Evolutionary conservation across 2,888 invertebrate genomes (phyloP).

Genomic region (Dione juno): DNA sequence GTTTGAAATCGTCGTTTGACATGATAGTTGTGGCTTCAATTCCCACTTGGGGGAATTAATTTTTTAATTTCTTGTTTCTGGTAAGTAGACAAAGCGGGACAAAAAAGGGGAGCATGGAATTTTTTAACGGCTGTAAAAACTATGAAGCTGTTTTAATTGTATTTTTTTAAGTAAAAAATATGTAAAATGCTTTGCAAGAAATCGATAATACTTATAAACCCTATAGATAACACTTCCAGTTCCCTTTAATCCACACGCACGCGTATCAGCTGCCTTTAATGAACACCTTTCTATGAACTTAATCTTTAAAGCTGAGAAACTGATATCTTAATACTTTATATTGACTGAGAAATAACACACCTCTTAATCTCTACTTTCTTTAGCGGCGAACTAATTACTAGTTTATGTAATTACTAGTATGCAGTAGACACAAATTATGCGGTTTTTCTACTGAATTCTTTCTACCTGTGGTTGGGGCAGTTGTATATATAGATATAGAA

Average conservation of each 20-base stretch:
- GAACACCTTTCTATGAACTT: not conserved
- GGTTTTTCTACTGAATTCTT: not conserved
- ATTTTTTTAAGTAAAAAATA: too few species aligned
- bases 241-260: not conserved
- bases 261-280: constrained; percentile 21
- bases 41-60: too few species aligned
- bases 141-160: too few species aligned
- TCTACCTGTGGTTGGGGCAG: not conserved
- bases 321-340: constrained; percentile 44
- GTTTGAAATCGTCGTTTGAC: too few species aligned
- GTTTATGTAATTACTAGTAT: constrained; percentile 37
- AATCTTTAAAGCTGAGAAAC: constrained; percentile 21
- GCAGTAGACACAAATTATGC: constrained; percentile 30
- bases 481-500: not conserved
- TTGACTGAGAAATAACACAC: constrained; percentile 35
- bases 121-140: too few species aligned
- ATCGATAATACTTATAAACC: not conserved
- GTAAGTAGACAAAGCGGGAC: too few species aligned
- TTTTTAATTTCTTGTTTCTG: too few species aligned
- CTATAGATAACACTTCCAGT: not conserved
- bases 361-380: constrained; percentile 25
- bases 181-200: too few species aligned
- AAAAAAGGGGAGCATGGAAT: too few species aligned
- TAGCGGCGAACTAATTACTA: constrained; percentile 37
- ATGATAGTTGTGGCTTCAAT: not conserved